phyloP scores from a whole-genome alignment of 2,113 vertebrate species.

The Balaeniceps rex region DNA sequence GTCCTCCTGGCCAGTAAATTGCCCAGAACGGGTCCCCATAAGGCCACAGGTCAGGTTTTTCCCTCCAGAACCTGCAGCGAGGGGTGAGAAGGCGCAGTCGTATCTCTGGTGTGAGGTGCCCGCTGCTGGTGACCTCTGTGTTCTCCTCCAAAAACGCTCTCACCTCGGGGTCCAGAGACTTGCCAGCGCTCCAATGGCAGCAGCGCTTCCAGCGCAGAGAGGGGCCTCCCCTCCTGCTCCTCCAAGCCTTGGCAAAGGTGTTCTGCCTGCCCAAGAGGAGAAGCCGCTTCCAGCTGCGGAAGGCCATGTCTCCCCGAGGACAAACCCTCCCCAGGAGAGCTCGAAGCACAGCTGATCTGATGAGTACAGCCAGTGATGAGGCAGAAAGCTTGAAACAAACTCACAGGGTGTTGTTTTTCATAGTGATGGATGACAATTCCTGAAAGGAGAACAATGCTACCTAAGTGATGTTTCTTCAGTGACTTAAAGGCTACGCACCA shows the following conservation, averaged over 20 bases:
- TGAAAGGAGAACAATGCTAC: neutral
- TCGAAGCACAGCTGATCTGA: neutral
- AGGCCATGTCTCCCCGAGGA: slow-evolving; percentile 7
- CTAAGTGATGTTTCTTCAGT: neutral
- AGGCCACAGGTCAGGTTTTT: slow-evolving; percentile 89
- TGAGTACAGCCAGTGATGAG: neutral
- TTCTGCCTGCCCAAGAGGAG: neutral
- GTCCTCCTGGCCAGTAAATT: slow-evolving; percentile 96
- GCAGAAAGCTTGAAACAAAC: neutral
- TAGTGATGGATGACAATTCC: neutral
- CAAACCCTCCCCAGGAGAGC: neutral
- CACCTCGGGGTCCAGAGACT: slow-evolving; percentile 41
- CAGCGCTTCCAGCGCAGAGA: neutral
- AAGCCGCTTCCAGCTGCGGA: neutral
- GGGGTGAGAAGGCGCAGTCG: slow-evolving; percentile 85
- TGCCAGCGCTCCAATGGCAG: neutral
- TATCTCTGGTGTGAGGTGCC: slow-evolving; percentile 88
- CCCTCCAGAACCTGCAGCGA: slow-evolving; percentile 87
- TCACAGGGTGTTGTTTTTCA: neutral
- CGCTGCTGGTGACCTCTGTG: slow-evolving; percentile 78
- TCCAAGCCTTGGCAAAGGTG: neutral
- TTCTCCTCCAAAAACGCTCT: slow-evolving; percentile 81
- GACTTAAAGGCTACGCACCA: neutral
- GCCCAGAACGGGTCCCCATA: slow-evolving; percentile 91
- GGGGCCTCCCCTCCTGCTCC: neutral